A percentile compares a stretch with the other conserved stretches of the same genome.
Conservation (phyloP, 2,797 vertebrate species). For the Hafferia zeledoni region DNA sequence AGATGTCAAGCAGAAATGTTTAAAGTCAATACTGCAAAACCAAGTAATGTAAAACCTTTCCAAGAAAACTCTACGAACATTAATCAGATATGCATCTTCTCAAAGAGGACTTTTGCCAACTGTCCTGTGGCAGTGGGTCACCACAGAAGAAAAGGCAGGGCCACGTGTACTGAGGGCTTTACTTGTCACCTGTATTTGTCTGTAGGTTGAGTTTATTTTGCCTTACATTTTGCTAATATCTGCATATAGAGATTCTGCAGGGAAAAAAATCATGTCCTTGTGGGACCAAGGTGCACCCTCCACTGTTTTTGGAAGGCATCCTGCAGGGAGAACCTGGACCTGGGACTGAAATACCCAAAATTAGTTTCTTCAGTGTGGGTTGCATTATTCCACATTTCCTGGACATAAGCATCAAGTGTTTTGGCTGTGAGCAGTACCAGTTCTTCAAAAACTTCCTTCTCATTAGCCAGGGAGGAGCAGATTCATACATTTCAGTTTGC, state of each 20-base stretch:
- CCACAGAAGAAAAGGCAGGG: not conserved
- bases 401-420: not conserved
- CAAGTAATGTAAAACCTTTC: not conserved
- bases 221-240: not conserved
- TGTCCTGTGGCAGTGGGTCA: not conserved
- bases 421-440: not conserved
- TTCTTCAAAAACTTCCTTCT: not conserved
- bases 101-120: not conserved
- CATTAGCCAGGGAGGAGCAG: not conserved
- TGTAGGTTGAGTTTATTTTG: not conserved
- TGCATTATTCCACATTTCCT: not conserved
- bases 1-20: not conserved
- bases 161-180: accelerated
- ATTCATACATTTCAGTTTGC: not conserved
- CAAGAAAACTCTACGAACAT: not conserved
- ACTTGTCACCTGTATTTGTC: not conserved
- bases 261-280: not conserved
- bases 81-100: not conserved
- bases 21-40: not conserved
- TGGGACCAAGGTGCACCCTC: not conserved
- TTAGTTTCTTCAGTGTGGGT: not conserved
- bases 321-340: not conserved
- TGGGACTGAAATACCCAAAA: not conserved
- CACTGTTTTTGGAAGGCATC: not conserved
- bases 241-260: not conserved